A percentile compares a stretch with the other conserved stretches of the same genome.
Conservation (phyloP, 53 echinoderm and acorn worm genomes). For the Luidia sarsii region DNA sequence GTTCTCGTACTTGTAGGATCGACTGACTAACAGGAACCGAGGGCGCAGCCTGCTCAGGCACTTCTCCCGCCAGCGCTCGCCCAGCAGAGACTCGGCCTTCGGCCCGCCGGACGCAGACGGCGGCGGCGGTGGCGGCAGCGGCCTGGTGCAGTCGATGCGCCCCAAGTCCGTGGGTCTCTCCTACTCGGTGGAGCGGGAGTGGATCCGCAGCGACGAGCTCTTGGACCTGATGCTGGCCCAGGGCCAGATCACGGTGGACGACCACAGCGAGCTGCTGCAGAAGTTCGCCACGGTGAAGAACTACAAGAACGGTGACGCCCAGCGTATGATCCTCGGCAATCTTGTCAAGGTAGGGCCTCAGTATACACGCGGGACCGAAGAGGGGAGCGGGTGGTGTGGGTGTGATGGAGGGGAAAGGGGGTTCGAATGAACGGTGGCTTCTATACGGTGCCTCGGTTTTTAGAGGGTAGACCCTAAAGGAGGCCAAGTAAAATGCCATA, state of each 20-base stretch:
- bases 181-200: constrained; percentile 70
- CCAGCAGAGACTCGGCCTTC: constrained; percentile 44
- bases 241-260: constrained; percentile 86
- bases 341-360: constrained; percentile 83
- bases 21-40: constrained; percentile 49
- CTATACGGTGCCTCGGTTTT: no score
- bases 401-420: no score
- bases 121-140: constrained; percentile 11
- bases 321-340: constrained; percentile 91
- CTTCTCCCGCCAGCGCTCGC: constrained; percentile 68
- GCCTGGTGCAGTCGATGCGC: constrained; percentile 46
- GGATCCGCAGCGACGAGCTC: constrained; percentile 78
- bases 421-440: no score
- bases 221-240: constrained; percentile 94
- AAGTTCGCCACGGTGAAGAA: constrained; percentile 87
- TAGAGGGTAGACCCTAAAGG: no score
- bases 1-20: constrained; percentile 53
- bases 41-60: constrained; percentile 69
- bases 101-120: background rate
- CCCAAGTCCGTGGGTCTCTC: constrained; percentile 78
- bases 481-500: no score
- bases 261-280: constrained; percentile 74
- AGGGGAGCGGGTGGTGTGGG: no score
- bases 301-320: constrained; percentile 93
- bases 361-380: no score